These are phyloP conservation scores for Probosciger aterrimus DNA, from an alignment of 2,113 vertebrate genomes.

Conservation along the genomic window DNA sequence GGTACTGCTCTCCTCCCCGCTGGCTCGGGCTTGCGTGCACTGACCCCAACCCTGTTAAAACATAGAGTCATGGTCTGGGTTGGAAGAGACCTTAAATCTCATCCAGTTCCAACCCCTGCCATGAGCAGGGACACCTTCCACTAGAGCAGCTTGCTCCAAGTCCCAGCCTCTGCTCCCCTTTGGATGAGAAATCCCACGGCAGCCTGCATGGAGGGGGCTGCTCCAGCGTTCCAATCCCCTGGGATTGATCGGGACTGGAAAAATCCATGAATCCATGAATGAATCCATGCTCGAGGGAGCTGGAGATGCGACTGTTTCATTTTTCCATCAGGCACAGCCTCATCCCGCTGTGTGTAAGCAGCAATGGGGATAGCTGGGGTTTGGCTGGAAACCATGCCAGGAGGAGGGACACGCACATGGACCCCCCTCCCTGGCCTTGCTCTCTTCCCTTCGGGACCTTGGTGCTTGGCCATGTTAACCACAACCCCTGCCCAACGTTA, in stretches of 20 bases:
- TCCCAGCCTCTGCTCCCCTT: neutral
- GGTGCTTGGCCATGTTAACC: neutral
- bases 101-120: neutral
- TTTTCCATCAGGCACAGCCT: neutral
- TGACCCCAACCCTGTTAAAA: neutral
- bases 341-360: neutral
- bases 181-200: neutral
- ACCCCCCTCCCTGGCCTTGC: neutral
- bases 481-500: neutral
- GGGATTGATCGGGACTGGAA: neutral
- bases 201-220: neutral
- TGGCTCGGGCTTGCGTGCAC: neutral
- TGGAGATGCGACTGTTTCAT: neutral
- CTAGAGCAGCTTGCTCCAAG: neutral
- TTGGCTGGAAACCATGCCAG: rapidly evolving
- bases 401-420: neutral
- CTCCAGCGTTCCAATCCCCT: neutral
- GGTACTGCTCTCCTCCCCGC: neutral
- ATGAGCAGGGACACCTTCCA: neutral
- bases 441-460: neutral
- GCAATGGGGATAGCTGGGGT: neutral
- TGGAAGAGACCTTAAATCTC: neutral
- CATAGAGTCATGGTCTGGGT: neutral
- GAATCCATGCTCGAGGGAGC: neutral
- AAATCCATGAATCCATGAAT: neutral